These are phyloP conservation scores for Cygnus buccinator DNA, from an alignment of 2,113 vertebrate species.

Conservation along the genomic window DNA sequence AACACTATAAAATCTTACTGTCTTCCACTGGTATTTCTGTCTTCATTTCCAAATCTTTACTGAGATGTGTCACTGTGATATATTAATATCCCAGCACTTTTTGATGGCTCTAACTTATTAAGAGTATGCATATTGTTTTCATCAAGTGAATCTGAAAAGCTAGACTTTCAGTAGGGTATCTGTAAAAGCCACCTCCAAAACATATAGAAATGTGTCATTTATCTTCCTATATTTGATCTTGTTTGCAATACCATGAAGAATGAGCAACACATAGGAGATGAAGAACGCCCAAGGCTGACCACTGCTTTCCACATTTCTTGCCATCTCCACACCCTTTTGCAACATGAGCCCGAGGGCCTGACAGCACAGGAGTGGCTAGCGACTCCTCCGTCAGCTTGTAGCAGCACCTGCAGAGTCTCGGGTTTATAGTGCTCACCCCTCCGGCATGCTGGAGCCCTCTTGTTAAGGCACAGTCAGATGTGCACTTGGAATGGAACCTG, in stretches of 20 bases:
- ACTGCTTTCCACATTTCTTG: slow-evolving; percentile 33
- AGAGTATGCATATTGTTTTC: background rate
- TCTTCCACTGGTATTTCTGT: background rate
- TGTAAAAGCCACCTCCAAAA: background rate
- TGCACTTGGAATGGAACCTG: background rate
- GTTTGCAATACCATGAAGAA: background rate
- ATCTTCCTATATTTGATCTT: background rate
- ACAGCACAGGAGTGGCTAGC: background rate
- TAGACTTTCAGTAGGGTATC: background rate
- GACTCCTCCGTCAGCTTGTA: background rate
- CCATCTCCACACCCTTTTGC: slow-evolving; percentile 39
- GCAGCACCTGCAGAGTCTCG: fast-evolving
- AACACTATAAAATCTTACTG: background rate
- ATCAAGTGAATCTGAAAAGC: background rate
- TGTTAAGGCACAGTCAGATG: background rate
- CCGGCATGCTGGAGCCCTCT: fast-evolving
- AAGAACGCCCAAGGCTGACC: background rate
- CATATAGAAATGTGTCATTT: background rate
- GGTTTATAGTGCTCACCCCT: background rate
- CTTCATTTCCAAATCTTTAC: background rate
- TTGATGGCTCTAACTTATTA: background rate
- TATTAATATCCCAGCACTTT: background rate
- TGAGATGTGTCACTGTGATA: background rate
- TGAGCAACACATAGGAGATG: background rate
- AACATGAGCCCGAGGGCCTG: background rate